Evolutionary conservation across 1,140 invertebrate genomes (phyloP).

Genomic region (Pseudomyrmex pallidus): DNA sequence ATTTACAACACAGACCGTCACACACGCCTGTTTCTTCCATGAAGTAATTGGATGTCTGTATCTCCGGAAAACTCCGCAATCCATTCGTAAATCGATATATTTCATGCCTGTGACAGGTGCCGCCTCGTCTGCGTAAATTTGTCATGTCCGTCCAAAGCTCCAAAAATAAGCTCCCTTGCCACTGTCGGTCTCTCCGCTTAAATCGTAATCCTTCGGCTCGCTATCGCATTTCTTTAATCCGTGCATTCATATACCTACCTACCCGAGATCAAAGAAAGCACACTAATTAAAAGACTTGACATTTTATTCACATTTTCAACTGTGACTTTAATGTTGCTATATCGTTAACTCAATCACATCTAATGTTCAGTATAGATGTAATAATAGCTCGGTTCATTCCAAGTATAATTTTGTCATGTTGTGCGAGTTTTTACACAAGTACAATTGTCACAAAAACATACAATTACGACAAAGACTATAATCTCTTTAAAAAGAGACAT

Average conservation of each 20-base stretch:
- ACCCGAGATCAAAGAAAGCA: conserved; percentile 1
- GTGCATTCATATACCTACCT: background rate
- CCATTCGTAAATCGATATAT: conserved; percentile 59
- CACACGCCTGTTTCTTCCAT: conserved; percentile 29
- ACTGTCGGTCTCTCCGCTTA: background rate
- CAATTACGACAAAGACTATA: background rate
- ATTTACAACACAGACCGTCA: conserved; percentile 22
- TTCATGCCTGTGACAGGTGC: conserved; percentile 53
- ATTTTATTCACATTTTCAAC: background rate
- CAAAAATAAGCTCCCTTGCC: conserved; percentile 50
- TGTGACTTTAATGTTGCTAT: background rate
- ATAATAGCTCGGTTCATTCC: too few relatives aligned
- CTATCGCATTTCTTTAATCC: conserved; percentile 41
- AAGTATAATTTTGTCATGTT: too few relatives aligned
- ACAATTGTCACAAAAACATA: background rate
- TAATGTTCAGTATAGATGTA: background rate
- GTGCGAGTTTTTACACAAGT: too few relatives aligned
- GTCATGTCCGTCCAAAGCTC: conserved; percentile 41
- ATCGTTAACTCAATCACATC: background rate
- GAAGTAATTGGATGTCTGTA: conserved; percentile 61
- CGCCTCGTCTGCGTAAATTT: conserved; percentile 56
- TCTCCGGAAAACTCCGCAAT: conserved; percentile 27
- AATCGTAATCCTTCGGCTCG: conserved; percentile 35
- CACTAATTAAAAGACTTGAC: background rate
- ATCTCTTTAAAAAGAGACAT: background rate